A percentile compares a stretch with the other conserved stretches of the same genome.
Conservation (phyloP, 2,797 vertebrate genomes). For the Sebastiscus albofasciatus region DNA sequence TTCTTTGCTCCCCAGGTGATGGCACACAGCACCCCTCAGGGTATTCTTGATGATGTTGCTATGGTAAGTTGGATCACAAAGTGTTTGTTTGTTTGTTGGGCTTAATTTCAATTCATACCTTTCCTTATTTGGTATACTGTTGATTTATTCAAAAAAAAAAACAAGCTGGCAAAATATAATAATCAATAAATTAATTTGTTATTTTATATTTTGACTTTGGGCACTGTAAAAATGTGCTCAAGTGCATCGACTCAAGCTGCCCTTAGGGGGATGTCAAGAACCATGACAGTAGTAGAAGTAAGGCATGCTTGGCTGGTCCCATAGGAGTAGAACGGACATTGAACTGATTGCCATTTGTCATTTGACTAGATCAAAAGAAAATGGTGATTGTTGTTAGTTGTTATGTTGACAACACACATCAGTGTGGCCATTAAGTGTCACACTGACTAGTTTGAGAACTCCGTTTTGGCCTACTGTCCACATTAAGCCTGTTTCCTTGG, state of each 20-base stretch:
- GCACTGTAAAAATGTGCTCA: neutral
- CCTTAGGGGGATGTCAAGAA: neutral
- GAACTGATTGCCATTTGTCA: too few relatives aligned
- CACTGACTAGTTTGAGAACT: too few relatives aligned
- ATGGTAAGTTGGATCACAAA: conserved; percentile 87
- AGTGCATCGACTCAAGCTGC: neutral
- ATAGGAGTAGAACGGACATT: too few relatives aligned
- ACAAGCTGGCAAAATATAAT: neutral
- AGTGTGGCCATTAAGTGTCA: too few relatives aligned
- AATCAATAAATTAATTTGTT: neutral
- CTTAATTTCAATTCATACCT: neutral
- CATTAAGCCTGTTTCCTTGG: too few relatives aligned
- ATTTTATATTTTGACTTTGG: neutral
- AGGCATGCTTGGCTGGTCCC: too few relatives aligned
- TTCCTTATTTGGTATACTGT: neutral
- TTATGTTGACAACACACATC: too few relatives aligned
- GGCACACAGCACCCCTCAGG: conserved; percentile 98
- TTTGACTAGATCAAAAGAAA: too few relatives aligned
- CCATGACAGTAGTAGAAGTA: neutral
- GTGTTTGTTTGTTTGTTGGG: neutral
- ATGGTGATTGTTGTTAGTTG: too few relatives aligned
- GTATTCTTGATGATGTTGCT: conserved; percentile 98
- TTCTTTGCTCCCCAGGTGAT: conserved; percentile 87
- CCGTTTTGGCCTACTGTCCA: too few relatives aligned
- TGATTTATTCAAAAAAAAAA: neutral